Percentiles rank a stretch among this genome's conserved stretches.
Evolutionary conservation across 2,888 invertebrate species (phyloP).

Genomic region (Parapristionchus giblindavisi): DNA sequence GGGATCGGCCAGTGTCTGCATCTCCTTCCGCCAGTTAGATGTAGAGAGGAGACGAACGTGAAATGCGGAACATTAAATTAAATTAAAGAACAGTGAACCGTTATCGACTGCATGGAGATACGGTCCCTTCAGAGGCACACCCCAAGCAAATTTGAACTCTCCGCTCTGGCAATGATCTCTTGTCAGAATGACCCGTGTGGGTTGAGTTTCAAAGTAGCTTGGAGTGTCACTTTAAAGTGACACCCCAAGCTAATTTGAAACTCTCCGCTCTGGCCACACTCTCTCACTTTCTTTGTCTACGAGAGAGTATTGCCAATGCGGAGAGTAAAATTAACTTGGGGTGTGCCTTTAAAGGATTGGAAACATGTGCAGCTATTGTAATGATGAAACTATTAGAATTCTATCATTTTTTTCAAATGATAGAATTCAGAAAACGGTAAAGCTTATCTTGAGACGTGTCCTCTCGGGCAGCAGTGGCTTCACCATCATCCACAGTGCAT

Average conservation of each 20-base stretch:
- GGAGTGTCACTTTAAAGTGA: too few species aligned
- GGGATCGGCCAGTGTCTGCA: not conserved
- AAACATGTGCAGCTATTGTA: too few species aligned
- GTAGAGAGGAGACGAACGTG: conserved; percentile 44
- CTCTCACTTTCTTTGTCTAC: too few species aligned
- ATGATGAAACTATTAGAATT: not conserved
- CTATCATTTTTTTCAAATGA: not conserved
- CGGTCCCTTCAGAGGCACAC: not conserved
- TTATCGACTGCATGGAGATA: not conserved
- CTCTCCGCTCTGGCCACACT: too few species aligned
- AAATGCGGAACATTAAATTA: not conserved
- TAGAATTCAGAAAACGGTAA: not conserved
- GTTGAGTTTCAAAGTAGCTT: too few species aligned
- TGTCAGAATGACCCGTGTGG: too few species aligned
- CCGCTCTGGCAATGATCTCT: too few species aligned
- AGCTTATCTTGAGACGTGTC: conserved; percentile 59
- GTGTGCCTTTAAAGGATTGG: too few species aligned
- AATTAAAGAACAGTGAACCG: not conserved
- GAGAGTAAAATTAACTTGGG: too few species aligned
- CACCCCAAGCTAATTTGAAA: too few species aligned
- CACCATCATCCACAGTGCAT: conserved; percentile 58
- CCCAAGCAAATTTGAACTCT: not conserved
- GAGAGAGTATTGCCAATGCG: too few species aligned
- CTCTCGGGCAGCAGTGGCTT: conserved; percentile 64
- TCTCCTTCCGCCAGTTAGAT: conserved; percentile 35